A percentile compares a stretch with the other conserved stretches of the same genome.
Conservation (phyloP, 2,888 invertebrate species). For the Eurytoma californica region DNA sequence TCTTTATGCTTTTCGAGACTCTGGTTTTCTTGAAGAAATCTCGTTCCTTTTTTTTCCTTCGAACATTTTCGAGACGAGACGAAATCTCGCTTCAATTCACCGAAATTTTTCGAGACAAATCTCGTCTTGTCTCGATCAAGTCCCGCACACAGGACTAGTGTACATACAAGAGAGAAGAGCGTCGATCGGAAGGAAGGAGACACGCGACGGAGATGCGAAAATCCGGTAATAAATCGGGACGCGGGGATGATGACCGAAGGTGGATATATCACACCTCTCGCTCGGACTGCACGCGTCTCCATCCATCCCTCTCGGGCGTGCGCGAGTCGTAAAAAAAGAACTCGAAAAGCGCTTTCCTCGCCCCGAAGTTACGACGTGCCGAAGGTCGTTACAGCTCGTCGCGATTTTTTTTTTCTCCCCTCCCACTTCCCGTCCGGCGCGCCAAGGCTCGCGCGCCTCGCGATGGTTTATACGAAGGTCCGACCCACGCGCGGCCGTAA, state of each 20-base stretch:
- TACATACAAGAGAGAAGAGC: not conserved
- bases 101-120: not conserved
- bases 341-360: conserved; percentile 10
- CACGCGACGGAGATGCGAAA: not conserved
- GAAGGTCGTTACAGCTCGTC: conserved; percentile 37
- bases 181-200: not conserved
- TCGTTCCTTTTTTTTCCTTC: too few species aligned
- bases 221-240: conserved; percentile 14
- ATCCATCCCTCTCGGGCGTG: not conserved
- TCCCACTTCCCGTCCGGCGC: not conserved
- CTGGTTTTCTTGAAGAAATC: too few species aligned
- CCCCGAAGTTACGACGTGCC: conserved; percentile 36
- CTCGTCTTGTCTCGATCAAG: too few species aligned
- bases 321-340: conserved; percentile 19
- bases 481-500: conserved; percentile 34
- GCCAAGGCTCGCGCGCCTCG: not conserved
- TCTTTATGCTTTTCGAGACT: too few species aligned
- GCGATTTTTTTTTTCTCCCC: not conserved
- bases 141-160: too few species aligned
- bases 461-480: conserved; percentile 19
- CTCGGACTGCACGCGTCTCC: not conserved
- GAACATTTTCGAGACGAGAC: too few species aligned
- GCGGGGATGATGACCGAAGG: not conserved
- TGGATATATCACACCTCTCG: conserved; percentile 24
- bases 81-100: not conserved